Evolutionary conservation across 2,113 vertebrate genomes (phyloP), one percentile per base, ranked within the genome.

Genomic region (Nesogale talazaci): DNA sequence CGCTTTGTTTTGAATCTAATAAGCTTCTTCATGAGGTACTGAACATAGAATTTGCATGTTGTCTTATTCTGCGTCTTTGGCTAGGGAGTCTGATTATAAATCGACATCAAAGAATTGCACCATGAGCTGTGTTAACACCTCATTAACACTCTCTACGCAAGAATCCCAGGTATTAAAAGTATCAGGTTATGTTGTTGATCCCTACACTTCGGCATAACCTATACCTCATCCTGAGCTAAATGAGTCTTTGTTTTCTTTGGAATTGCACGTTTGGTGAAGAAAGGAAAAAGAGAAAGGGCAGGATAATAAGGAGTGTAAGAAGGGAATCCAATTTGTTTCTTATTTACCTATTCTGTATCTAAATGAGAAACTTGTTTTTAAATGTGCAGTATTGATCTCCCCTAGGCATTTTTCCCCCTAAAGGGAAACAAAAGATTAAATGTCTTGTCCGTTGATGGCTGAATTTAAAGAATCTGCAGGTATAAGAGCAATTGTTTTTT

Each of bases 91-190:
- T 91, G 91, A 89, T 72, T 95, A 89, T 67, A 76, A 80, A 29
- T n/a, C 42, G 31, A 94, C 91, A 96, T 96, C 91, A 95, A 97
- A 97, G 76, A 76, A 89, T 57, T 7, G 22, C 2, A 10, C 76
- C 59, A 76, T 57, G 85, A 88, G 91, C 83, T 94, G 65, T 91
- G 87, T 89, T 94, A 86, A 76, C 92, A 95, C 91, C 84, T 94
- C 95, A 94, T 97, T 95, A 96, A 88, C 91, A 12, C 94, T 84
- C 67, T 34, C 38, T 88, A 29, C 38, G n/a, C 52, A 69, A 76
- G 81, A 85, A 76, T 80, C 89, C 70, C 76, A 80, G 78, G 40
- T 29, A 82, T 46, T 59, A 46, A 61, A 89, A 59, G 25, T 81
- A 92, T 52, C 42, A 22, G 16, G 25, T 87, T 65, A 63, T 38